These are phyloP conservation scores for Ctenicera cuprea DNA, from an alignment of 2,888 invertebrate genomes.

Conservation along the genomic window DNA sequence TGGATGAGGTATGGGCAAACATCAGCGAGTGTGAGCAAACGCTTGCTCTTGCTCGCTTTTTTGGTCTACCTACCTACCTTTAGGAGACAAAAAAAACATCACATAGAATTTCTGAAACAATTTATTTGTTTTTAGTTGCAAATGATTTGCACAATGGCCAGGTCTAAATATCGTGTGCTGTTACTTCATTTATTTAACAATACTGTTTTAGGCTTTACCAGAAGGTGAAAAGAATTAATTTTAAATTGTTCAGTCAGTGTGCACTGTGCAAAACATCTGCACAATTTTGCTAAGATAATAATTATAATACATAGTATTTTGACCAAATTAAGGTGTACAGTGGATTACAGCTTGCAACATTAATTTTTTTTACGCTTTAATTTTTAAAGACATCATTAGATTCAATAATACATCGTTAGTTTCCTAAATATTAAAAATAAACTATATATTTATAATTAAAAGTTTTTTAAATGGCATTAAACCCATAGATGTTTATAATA, in stretches of 20 bases:
- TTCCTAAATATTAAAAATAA: constrained; percentile 17
- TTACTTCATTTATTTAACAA: neutral
- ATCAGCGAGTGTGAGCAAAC: too few relatives aligned
- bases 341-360: constrained; percentile 2
- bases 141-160: neutral
- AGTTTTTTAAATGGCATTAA: constrained; percentile 20
- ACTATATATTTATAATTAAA: constrained; percentile 19
- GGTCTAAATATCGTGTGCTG: neutral
- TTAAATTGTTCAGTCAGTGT: neutral
- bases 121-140: constrained; percentile 5
- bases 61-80: too few relatives aligned
- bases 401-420: neutral
- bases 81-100: too few relatives aligned
- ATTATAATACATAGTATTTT: constrained; percentile 15
- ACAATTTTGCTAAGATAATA: neutral
- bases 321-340: constrained; percentile 8
- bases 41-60: too few relatives aligned
- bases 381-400: neutral
- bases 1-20: too few relatives aligned
- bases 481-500: neutral
- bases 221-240: too few relatives aligned
- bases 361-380: neutral
- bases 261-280: neutral
- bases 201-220: neutral
- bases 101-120: neutral